Conservation (phyloP, 2,888 invertebrate genomes). For the Drosophila peninsularis region DNA sequence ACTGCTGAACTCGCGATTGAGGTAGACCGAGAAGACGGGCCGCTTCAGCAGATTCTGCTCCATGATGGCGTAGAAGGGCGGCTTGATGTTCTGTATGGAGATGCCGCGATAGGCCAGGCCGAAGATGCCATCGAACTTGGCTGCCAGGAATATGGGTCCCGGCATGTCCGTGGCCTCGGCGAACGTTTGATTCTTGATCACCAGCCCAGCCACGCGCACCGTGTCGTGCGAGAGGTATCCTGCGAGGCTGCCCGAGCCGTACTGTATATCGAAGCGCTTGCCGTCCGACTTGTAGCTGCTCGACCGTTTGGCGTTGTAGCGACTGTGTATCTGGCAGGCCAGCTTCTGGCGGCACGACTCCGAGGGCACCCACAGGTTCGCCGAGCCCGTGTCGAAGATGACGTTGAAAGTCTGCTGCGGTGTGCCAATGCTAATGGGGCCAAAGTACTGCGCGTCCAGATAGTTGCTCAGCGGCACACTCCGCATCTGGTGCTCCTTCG, state of each 20-base stretch:
- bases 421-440: conserved; percentile 93
- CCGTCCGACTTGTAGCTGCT: conserved; percentile 93
- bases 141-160: conserved; percentile 69
- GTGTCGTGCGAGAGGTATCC: conserved; percentile 63
- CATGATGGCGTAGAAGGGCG: conserved; percentile 64
- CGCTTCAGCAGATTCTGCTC: conserved; percentile 51
- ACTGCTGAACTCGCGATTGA: conserved; percentile 38
- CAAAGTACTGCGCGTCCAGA: conserved; percentile 97
- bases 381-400: conserved; percentile 99
- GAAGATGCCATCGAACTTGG: conserved; percentile 74
- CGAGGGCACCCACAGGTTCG: conserved; percentile 99
- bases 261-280: conserved; percentile 56
- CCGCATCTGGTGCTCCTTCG: conserved; percentile 82
- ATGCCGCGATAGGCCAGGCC: conserved; percentile 64
- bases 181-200: conserved; percentile 55
- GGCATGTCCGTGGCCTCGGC: conserved; percentile 72
- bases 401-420: conserved; percentile 96
- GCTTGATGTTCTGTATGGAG: conserved; percentile 63
- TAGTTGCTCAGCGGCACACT: conserved; percentile 94
- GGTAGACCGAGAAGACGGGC: conserved; percentile 65
- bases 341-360: conserved; percentile 96
- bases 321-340: conserved; percentile 97
- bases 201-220: conserved; percentile 58
- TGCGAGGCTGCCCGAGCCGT: conserved; percentile 65
- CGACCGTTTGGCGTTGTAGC: conserved; percentile 95